phyloP scores from a whole-genome alignment of 2,797 vertebrate species.

The Sciurus vulgaris region DNA sequence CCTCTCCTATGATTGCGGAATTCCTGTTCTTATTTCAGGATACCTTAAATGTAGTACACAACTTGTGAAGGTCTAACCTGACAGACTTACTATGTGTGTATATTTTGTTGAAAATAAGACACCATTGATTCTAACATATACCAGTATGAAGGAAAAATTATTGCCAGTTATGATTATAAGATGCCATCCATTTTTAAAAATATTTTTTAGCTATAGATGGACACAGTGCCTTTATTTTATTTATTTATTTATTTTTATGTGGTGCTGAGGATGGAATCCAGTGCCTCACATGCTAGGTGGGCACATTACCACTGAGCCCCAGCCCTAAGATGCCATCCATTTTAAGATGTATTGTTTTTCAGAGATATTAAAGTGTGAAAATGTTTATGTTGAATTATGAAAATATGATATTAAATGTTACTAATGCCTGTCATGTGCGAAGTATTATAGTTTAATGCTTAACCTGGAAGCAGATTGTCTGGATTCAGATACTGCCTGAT shows the following conservation, averaged over 20 bases:
- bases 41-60: slow-evolving; percentile 23
- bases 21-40: slow-evolving; percentile 27
- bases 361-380: slow-evolving; percentile 57
- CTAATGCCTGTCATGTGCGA: slow-evolving; percentile 35
- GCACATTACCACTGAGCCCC: too few relatives aligned
- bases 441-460: slow-evolving; percentile 26
- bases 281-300: too few relatives aligned
- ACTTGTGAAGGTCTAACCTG: not conserved
- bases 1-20: not conserved
- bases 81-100: not conserved
- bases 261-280: too few relatives aligned
- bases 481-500: not conserved
- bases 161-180: not conserved
- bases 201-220: too few relatives aligned
- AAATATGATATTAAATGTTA: slow-evolving; percentile 43
- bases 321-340: not conserved
- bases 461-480: not conserved
- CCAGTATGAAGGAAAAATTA: slow-evolving; percentile 45
- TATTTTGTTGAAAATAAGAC: slow-evolving; percentile 51
- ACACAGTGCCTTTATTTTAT: too few relatives aligned
- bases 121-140: not conserved
- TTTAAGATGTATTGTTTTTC: slow-evolving; percentile 55
- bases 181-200: slow-evolving; percentile 3
- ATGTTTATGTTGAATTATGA: slow-evolving; percentile 41
- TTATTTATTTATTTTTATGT: too few relatives aligned